Conservation (phyloP, 2,888 invertebrate genomes). For the Notocelia uddmanniana region DNA sequence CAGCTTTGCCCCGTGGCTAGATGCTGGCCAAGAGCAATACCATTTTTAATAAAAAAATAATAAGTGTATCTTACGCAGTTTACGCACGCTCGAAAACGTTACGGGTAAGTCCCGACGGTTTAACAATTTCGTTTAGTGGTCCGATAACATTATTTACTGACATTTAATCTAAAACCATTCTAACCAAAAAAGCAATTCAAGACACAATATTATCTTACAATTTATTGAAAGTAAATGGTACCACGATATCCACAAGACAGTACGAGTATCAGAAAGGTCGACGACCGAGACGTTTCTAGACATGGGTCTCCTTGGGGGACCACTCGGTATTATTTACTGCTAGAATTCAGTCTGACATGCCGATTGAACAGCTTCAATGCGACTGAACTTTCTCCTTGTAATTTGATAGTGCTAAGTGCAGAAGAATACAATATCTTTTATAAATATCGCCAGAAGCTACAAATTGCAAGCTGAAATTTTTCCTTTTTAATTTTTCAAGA, state of each 20-base stretch:
- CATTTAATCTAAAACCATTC: background rate
- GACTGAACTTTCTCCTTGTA: background rate
- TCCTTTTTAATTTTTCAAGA: background rate
- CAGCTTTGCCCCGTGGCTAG: too few species aligned
- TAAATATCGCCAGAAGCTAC: background rate
- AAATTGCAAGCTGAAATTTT: background rate
- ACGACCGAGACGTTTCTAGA: slow-evolving; percentile 8
- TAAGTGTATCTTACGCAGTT: too few species aligned
- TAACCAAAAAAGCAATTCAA: background rate
- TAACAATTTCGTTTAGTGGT: too few species aligned
- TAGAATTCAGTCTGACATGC: background rate
- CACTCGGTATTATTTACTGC: background rate
- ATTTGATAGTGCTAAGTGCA: background rate
- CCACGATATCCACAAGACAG: background rate
- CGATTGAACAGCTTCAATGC: background rate
- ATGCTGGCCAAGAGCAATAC: too few species aligned
- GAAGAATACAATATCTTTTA: background rate
- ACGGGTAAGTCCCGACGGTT: too few species aligned
- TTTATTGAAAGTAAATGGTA: slow-evolving; percentile 1
- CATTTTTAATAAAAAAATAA: too few species aligned
- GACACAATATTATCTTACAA: background rate
- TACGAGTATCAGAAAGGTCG: background rate
- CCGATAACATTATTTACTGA: background rate
- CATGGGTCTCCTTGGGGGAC: slow-evolving; percentile 5
- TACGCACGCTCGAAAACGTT: too few species aligned